Evolutionary conservation across 2,797 vertebrate genomes (phyloP), one percentile per base, ranked within the genome.

Genomic region (Peromyscus aztecus): DNA sequence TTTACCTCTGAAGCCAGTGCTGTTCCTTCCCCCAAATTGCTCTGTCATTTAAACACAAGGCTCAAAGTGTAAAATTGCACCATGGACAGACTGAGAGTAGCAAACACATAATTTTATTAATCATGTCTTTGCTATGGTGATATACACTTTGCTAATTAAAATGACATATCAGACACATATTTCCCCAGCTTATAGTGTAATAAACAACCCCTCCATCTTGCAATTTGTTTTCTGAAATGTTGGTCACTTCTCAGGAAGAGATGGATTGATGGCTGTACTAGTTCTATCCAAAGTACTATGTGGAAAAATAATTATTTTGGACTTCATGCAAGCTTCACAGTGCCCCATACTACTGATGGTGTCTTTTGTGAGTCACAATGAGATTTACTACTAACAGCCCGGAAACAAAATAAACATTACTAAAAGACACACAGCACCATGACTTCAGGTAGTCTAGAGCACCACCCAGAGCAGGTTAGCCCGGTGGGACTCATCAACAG

Each of bases 61-160:
- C 23, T 96, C 78, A 95, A 92, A 93, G 34, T 75, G 16, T 76
- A 91, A 97, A 96, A 94, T 16, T 94, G 82, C 49, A 81, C 65
- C n/a, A 81, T 29, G 75, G 87, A 94, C 90, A 96, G 94, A 95
- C 59, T 89, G 80, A 95, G 85, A 69, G 14, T 81, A 93, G 84
- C 63, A n/a, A 92, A 40, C 43, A 95, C 90, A 37, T 34, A 94
- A 91, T 81, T 91, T 97, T 92, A 97, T 97, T 96, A 96, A 96
- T 96, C 90, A 89, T 92, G 57, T 80, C 84, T 90, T 88, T 37
- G 77, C 63, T 96, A 88, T n/a, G n/a, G n/a, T n/a, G n/a, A n/a
- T n/a, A n/a, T n/a, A n/a, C n/a, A n/a, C 84, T 90, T 88, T 37
- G 77, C 63, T 96, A 88, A 97, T 97, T 97, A 92, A 92, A 97